These are phyloP conservation scores for Ormyrus labotus DNA, from an alignment of 2,888 invertebrate species.

Conservation along the genomic window DNA sequence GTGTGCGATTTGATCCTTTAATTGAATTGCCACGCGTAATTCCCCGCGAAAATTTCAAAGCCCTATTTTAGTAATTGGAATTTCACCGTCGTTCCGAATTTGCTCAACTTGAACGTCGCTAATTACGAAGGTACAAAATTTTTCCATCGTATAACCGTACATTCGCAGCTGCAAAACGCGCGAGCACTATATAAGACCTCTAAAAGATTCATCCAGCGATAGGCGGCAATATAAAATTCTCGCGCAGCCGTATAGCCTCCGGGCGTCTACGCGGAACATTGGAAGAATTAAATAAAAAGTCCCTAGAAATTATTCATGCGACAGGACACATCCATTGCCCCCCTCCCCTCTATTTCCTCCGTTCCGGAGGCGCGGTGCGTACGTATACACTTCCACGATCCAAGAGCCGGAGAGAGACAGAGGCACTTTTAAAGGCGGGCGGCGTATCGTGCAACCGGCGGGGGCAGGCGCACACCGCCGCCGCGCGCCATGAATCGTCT, in stretches of 20 bases:
- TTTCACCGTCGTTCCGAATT: background rate
- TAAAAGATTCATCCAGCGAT: slow-evolving; percentile 8
- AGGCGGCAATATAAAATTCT: background rate
- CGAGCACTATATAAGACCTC: background rate
- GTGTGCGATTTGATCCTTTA: slow-evolving; percentile 21
- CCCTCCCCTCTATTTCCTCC: background rate
- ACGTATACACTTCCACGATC: background rate
- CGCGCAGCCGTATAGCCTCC: background rate
- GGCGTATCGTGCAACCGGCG: background rate
- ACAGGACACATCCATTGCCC: slow-evolving; percentile 45
- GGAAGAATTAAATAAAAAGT: slow-evolving; percentile 47
- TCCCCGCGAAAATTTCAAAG: background rate
- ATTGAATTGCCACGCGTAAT: slow-evolving; percentile 21
- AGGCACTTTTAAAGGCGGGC: slow-evolving; percentile 24
- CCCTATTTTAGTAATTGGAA: slow-evolving; percentile 5
- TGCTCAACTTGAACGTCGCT: background rate
- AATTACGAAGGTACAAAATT: background rate
- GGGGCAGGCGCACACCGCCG: background rate
- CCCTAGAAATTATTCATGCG: slow-evolving; percentile 46
- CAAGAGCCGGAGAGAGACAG: background rate
- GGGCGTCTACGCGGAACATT: background rate
- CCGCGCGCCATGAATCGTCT: slow-evolving; percentile 53
- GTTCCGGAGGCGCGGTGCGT: background rate
- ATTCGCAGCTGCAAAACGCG: too few species aligned
- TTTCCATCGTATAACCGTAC: background rate